Evolutionary conservation across 30 jellyfish, hydroid and myxozoan genomes (phyloP).

Genomic region (Aurelia coerulea): DNA sequence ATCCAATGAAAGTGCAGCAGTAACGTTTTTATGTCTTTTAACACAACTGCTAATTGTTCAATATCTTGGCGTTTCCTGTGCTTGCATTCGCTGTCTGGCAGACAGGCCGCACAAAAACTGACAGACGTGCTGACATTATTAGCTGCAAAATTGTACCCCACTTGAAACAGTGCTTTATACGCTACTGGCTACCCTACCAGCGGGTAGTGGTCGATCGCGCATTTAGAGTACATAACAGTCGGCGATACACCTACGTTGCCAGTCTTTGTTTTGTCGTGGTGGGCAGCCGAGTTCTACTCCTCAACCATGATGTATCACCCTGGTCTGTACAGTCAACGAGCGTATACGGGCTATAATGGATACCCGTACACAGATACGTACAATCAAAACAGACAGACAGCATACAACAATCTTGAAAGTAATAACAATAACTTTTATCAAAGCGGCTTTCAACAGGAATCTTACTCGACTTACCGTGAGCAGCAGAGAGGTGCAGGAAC

Average conservation of each 20-base stretch:
- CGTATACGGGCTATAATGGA: slow-evolving; percentile 36
- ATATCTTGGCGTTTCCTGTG: slow-evolving; percentile 64
- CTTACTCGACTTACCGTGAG: slow-evolving; percentile 35
- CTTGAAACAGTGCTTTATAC: slow-evolving; percentile 36
- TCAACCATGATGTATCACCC: slow-evolving; percentile 61
- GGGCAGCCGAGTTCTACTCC: background rate
- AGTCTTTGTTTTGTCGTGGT: slow-evolving; percentile 31
- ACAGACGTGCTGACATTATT: slow-evolving; percentile 72
- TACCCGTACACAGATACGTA: slow-evolving; percentile 45
- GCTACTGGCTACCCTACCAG: slow-evolving; percentile 69
- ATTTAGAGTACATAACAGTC: slow-evolving; percentile 41
- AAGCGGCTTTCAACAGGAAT: slow-evolving; percentile 47
- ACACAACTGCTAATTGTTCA: slow-evolving; percentile 37
- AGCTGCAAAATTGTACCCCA: slow-evolving; percentile 65
- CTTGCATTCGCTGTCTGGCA: slow-evolving; percentile 75
- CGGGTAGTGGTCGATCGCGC: slow-evolving; percentile 69
- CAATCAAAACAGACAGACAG: slow-evolving; percentile 43
- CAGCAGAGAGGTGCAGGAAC: slow-evolving; percentile 62
- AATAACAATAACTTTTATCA: slow-evolving; percentile 46
- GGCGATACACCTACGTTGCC: slow-evolving; percentile 40
- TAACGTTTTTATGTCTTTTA: slow-evolving; percentile 41
- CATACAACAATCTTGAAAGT: slow-evolving; percentile 15
- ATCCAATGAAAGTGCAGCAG: slow-evolving; percentile 29
- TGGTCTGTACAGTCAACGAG: slow-evolving; percentile 56
- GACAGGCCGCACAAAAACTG: slow-evolving; percentile 71